Base-by-base conservation (phyloP, 2,888 invertebrate genomes). In the Lamellibrachia columna region DNA sequence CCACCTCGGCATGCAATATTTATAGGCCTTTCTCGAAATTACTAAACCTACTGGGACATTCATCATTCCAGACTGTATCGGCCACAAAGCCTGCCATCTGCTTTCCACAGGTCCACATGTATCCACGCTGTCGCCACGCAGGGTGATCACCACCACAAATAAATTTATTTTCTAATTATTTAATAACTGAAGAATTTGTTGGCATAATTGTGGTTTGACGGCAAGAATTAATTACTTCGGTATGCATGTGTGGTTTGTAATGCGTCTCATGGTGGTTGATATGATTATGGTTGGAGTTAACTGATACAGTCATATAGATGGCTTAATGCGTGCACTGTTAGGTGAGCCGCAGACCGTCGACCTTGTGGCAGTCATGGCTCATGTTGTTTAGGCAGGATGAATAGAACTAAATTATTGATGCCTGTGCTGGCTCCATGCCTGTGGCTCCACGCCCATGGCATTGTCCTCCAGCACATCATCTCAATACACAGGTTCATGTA, bases 1-100 rank as follows among this genome's bases (percentile, higher is more conserved):
- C 75, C 75, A 75, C 15, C 22, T 75, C 75, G 15, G 15, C 75
- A 75, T 75, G 75, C 75, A 75, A 75, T 75, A 75, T 75, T 75
- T 75, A 75, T 75, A 75, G 75, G 75, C 22, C 75, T 75, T 75
- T 75, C 75, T 75, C 75, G 75, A 75, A 75, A 75, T 75, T 75
- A 75, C 75, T 75, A 75, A 75, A 75, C 75, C 75, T 75, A 15
- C 75, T 6, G 75, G 75, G 75, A 75, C 75, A 75, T 75, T 75
- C 6, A n/a, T 75, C 75, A 75, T 75, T 75, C n/a, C 75, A 15
- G 75, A 75, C 75, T n/a, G n/a, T 22, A 75, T 75, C 75, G 22
- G n/a, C 75, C 75, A 15, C 75, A 15, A 75, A 75, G n/a, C n/a
- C 75, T 11, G 75, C 75, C 75, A 15, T 6, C 4, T 75, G n/a